phyloP scores from a whole-genome alignment of 2,113 vertebrate genomes.

The Martes martes region DNA sequence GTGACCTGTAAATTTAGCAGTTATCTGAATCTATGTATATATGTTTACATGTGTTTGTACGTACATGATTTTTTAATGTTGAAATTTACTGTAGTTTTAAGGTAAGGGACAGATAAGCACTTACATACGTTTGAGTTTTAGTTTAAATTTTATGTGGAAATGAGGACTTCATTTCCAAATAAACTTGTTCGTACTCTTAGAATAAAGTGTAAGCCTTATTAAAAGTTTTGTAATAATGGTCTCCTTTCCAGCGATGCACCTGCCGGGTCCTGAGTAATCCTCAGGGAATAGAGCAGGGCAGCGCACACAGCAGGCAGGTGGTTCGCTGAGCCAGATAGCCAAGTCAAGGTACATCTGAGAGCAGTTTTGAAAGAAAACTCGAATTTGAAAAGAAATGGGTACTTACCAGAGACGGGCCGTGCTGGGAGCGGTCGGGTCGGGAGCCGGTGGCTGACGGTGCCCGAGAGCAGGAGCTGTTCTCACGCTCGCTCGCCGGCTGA shows the following conservation, averaged over 20 bases:
- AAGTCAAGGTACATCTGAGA: neutral
- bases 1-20: neutral
- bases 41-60: neutral
- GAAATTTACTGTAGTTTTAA: slow-evolving; percentile 27
- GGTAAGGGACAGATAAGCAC: neutral
- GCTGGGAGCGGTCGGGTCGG: neutral
- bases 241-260: slow-evolving; percentile 72
- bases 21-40: neutral
- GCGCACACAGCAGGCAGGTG: neutral
- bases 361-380: neutral
- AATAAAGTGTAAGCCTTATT: neutral
- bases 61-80: neutral
- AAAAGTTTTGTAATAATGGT: slow-evolving; percentile 45
- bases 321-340: neutral
- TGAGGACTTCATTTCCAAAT: neutral
- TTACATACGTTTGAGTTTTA: neutral
- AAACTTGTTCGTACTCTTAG: neutral
- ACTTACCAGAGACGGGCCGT: slow-evolving; percentile 77
- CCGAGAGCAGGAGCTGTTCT: slow-evolving; percentile 83
- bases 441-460: slow-evolving; percentile 75
- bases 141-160: neutral
- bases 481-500: slow-evolving; percentile 84
- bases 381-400: slow-evolving; percentile 49
- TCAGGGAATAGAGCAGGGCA: neutral
- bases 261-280: slow-evolving; percentile 65